Evolutionary conservation across 1,140 invertebrate genomes (phyloP), one percentile per base, ranked within the genome.

Genomic region (Uloborus diversus): DNA sequence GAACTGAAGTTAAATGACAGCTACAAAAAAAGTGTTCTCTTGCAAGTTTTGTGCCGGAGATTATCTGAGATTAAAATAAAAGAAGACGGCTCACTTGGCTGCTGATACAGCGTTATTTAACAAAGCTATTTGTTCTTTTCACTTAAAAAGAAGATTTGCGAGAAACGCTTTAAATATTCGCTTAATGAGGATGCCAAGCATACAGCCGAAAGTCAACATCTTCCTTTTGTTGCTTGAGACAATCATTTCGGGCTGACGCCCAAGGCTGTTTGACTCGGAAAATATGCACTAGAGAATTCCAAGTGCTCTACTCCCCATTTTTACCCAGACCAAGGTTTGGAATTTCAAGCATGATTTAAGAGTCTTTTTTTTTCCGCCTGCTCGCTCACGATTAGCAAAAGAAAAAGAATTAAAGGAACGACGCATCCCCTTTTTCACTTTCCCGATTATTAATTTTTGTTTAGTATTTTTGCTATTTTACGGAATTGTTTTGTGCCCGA

Each of bases 51-150:
- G 57, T 64, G 25, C 62, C 25, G 62, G 42, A 78, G 73, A 78
- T 78, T 78, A 78, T 56, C 73, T 65, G 73, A 78, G 73, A 78
- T 78, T 78, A 78, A 78, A 78, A 78, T 78, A 78, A 75, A 78
- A 78, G 73, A 78, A 78, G 73, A 78, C 51, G 37, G 73, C 73
- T 78, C 73, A 78, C 62, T 78, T 78, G 20, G 62, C 61, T 20
- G 73, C 61, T 78, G 73, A 56, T 65, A 78, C 30, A 78, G 73
- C 61, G 61, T 78, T 78, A 78, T 78, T 78, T 78, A 78, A 78
- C 73, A 61, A 78, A 66, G 62, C 33, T 78, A 62, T 78, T 78
- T 78, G 73, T 78, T 78, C 73, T 78, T 78, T 78, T 78, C 73
- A 65, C 62, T 65, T 65, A 56, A 78, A 78, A 78, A 78, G 73